Percentiles rank a stretch among this genome's conserved stretches.
These are phyloP conservation scores for Apodemia zela DNA, from an alignment of 2,888 invertebrate species.

Conservation along the genomic window DNA sequence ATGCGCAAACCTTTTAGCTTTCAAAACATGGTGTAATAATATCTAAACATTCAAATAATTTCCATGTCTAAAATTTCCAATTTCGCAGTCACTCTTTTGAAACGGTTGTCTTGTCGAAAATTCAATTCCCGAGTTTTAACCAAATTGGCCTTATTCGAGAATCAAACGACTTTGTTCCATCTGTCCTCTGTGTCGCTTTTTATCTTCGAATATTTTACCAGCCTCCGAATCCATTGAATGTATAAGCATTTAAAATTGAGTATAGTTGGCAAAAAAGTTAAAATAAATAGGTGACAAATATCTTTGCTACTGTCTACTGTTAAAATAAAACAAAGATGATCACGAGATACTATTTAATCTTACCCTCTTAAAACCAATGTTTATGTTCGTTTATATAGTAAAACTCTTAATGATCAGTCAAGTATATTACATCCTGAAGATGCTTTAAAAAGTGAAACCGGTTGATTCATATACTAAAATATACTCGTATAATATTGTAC, in stretches of 20 bases:
- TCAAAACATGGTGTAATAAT: background rate
- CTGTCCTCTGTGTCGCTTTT: constrained; percentile 2
- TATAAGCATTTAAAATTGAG: background rate
- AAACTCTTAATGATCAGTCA: too few relatives aligned
- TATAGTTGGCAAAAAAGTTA: background rate
- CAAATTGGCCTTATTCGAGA: constrained; percentile 13
- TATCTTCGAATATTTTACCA: constrained; percentile 9
- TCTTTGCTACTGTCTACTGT: too few relatives aligned
- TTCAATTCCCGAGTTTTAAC: constrained; percentile 3
- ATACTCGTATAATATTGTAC: too few relatives aligned
- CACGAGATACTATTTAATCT: too few relatives aligned
- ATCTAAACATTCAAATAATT: background rate
- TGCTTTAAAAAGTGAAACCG: too few relatives aligned
- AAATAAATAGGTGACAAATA: too few relatives aligned
- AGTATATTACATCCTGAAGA: too few relatives aligned
- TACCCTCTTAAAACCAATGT: too few relatives aligned
- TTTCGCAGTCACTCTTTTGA: constrained; percentile 2
- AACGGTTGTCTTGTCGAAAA: background rate
- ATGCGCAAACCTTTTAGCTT: background rate
- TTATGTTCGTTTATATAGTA: too few relatives aligned
- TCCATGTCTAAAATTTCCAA: background rate
- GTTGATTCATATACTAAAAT: too few relatives aligned
- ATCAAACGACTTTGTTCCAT: constrained; percentile 9
- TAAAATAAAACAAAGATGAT: too few relatives aligned
- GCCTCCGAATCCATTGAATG: background rate